These are phyloP conservation scores for Eupithecia pulchellata DNA, from an alignment of 2,888 invertebrate genomes.

Conservation along the genomic window DNA sequence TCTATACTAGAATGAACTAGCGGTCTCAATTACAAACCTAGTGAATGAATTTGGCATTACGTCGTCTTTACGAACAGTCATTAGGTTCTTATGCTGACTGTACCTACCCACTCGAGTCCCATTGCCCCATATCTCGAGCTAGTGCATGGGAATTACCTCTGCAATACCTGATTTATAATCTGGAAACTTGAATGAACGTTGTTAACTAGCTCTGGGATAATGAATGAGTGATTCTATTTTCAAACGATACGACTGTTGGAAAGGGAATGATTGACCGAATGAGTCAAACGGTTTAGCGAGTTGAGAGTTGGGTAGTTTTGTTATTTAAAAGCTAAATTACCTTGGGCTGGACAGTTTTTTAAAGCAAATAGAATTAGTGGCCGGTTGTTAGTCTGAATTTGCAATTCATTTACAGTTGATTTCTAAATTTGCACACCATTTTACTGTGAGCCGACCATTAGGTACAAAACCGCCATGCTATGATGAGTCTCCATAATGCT, in stretches of 20 bases:
- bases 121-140: constrained; percentile 52
- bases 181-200: constrained; percentile 26
- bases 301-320: background rate
- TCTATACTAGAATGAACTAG: constrained; percentile 14
- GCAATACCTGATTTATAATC: constrained; percentile 42
- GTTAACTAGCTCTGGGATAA: constrained; percentile 13
- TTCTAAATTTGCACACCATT: background rate
- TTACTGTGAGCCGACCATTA: background rate
- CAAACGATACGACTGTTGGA: background rate
- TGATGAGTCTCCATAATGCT: background rate
- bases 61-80: constrained; percentile 54
- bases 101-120: constrained; percentile 46
- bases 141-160: constrained; percentile 48
- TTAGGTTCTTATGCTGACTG: constrained; percentile 31
- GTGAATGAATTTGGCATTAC: constrained; percentile 62
- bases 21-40: constrained; percentile 11
- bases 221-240: constrained; percentile 21
- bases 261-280: background rate
- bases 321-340: background rate
- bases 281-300: background rate
- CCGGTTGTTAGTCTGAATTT: background rate
- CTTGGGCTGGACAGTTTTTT: background rate
- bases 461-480: background rate
- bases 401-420: background rate
- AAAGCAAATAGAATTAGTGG: background rate